Conservation (phyloP, 2,888 invertebrate genomes). For the Bhutanitis thaidina region DNA sequence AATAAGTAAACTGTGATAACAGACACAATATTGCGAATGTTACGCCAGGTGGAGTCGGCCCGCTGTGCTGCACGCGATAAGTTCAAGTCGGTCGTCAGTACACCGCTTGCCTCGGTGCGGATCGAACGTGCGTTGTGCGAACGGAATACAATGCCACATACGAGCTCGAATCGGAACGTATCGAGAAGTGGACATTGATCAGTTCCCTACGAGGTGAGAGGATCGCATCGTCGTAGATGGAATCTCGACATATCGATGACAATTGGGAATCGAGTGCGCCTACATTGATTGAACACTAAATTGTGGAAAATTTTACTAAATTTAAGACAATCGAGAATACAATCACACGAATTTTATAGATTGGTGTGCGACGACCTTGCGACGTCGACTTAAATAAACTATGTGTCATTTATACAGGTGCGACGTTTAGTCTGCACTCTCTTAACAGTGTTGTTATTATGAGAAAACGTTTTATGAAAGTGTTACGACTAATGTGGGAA, state of each 20-base stretch:
- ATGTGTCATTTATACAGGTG: conserved; percentile 8
- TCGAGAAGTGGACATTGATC: conserved; percentile 10
- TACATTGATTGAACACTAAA: not conserved
- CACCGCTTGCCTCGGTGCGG: conserved; percentile 3
- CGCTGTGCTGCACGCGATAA: conserved; percentile 20
- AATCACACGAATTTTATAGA: conserved; percentile 15
- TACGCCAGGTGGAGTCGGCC: conserved; percentile 21
- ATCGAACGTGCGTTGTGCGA: not conserved
- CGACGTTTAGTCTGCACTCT: conserved; percentile 1
- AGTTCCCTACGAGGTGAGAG: conserved; percentile 23
- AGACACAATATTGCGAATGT: conserved; percentile 25
- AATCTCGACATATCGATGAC: conserved; percentile 30
- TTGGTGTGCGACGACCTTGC: conserved; percentile 15
- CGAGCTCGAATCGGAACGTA: conserved; percentile 6
- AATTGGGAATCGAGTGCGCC: conserved; percentile 18
- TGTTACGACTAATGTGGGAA: not conserved
- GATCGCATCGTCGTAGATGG: conserved; percentile 27
- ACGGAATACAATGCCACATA: not conserved
- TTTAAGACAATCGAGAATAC: not conserved
- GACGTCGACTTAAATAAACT: conserved; percentile 7
- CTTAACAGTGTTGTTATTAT: not conserved
- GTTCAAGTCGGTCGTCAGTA: conserved; percentile 16
- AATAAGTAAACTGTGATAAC: conserved; percentile 33
- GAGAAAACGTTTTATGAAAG: not conserved
- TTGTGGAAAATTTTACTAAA: not conserved